These are phyloP conservation scores for Noctilio leporinus DNA, from an alignment of 2,113 vertebrate species.

Conservation along the genomic window DNA sequence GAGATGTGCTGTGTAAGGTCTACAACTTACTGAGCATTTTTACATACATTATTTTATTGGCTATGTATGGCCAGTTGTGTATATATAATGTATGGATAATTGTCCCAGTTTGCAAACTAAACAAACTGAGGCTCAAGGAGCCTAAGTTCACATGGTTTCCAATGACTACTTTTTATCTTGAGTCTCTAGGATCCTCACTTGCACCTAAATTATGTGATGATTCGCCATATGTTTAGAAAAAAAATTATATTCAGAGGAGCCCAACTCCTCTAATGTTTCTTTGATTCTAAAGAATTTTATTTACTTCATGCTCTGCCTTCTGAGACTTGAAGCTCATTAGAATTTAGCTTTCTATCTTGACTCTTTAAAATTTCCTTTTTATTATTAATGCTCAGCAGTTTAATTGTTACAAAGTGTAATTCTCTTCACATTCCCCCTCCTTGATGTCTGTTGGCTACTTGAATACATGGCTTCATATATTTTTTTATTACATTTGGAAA, in stretches of 20 bases:
- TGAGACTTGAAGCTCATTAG: not conserved
- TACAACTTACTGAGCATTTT: not conserved
- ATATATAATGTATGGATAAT: not conserved
- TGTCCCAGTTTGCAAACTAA: not conserved
- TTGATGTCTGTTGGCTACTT: not conserved
- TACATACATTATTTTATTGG: constrained; percentile 5
- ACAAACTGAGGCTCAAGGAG: not conserved
- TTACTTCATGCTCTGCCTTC: not conserved
- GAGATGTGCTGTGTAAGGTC: not conserved
- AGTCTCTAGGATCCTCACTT: not conserved
- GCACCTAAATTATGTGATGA: not conserved
- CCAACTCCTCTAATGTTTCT: not conserved
- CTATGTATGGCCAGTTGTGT: not conserved
- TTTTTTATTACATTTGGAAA: not conserved
- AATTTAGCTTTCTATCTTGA: not conserved
- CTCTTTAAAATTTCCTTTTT: not conserved
- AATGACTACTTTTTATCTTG: not conserved
- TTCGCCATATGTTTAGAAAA: not conserved
- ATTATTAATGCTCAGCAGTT: not conserved
- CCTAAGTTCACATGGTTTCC: not conserved
- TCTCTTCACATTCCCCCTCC: not conserved
- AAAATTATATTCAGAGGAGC: not conserved
- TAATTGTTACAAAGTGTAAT: not conserved
- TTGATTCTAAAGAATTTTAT: not conserved
- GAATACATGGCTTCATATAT: not conserved